Conservation (phyloP, 2,113 vertebrate genomes). For the Onychorhynchus coronatus region DNA sequence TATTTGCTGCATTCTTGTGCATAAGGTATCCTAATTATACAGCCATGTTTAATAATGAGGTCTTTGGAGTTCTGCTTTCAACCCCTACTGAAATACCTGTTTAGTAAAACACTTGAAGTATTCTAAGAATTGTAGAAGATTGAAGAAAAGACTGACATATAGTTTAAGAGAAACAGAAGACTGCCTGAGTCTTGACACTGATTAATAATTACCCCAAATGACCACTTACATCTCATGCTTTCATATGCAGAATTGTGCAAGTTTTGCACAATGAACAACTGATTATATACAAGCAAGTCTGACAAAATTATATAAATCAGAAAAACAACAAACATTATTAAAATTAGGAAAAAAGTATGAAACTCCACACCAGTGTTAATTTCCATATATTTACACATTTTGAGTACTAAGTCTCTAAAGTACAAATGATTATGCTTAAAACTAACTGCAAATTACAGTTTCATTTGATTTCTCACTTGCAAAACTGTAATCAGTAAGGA, state of each 20-base stretch:
- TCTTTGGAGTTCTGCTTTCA: not conserved
- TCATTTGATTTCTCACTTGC: not conserved
- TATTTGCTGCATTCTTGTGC: not conserved
- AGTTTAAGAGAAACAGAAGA: not conserved
- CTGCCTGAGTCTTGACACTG: not conserved
- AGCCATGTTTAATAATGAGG: not conserved
- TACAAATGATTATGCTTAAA: not conserved
- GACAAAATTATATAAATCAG: not conserved
- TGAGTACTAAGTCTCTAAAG: not conserved
- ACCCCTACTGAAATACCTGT: not conserved
- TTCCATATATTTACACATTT: not conserved
- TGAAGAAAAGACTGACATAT: not conserved
- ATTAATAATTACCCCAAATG: not conserved
- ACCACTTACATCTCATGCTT: not conserved
- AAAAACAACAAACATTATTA: not conserved
- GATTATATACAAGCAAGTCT: not conserved
- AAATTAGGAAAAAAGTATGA: not conserved
- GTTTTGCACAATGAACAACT: not conserved
- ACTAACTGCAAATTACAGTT: not conserved
- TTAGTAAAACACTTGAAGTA: not conserved
- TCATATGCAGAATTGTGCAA: not conserved
- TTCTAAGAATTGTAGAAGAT: not conserved
- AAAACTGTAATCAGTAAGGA: not conserved
- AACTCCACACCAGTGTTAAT: not conserved
- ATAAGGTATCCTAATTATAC: not conserved